Conservation (phyloP, 1,140 invertebrate species). For the Sarcophaga bullata region DNA sequence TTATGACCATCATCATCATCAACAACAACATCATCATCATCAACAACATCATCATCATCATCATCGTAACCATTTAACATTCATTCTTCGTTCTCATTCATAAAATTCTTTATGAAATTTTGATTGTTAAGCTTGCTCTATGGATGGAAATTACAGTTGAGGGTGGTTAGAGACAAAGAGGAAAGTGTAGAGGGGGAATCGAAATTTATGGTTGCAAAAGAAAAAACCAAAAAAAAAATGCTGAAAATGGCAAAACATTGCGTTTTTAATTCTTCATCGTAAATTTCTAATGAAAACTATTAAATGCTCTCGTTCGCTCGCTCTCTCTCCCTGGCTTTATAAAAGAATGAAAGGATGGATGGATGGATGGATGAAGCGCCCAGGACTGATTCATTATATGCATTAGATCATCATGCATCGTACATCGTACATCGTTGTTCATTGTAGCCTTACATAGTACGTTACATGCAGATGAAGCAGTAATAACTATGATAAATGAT, state of each 20-base stretch:
- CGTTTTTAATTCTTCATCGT: background rate
- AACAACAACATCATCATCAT: background rate
- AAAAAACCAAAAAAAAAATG: no score
- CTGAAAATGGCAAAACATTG: background rate
- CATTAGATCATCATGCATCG: background rate
- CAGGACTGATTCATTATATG: background rate
- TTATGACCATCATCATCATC: slow-evolving; percentile 1
- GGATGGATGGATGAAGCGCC: background rate
- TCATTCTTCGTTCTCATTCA: background rate
- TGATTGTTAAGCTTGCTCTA: background rate
- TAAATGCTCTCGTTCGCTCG: background rate
- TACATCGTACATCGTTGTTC: no score
- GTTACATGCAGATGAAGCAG: no score
- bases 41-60: background rate
- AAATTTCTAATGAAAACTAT: slow-evolving; percentile 25
- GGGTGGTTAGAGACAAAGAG: no score
- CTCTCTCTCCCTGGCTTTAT: no score
- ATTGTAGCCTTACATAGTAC: no score
- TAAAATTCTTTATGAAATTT: background rate
- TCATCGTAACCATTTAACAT: no score
- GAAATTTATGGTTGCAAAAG: no score
- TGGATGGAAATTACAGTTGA: no score
- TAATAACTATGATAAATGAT: no score
- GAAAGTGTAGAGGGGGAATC: no score
- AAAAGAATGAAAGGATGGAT: no score